Base-by-base conservation (phyloP, 2,113 vertebrate genomes). In the Columba livia region DNA sequence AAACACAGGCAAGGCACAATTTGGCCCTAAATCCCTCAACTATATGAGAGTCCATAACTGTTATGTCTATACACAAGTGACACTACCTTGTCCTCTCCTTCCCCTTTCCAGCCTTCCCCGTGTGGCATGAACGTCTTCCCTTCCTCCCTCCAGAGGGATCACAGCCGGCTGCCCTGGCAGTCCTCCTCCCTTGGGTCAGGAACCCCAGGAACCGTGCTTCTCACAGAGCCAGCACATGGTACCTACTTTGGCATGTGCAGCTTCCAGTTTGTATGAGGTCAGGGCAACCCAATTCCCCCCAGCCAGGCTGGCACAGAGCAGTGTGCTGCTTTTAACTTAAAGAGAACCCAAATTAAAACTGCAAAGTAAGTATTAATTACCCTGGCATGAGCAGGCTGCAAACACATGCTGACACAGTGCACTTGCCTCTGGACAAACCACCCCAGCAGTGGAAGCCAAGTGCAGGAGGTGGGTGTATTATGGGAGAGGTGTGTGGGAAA, bases 281-380 rank as follows among this genome's bases (percentile, higher is more conserved):
- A 61, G 42, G 74, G 66, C 75, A 65, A 26, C 36, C 56, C 8
- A 10, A 80, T 84, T 79, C 81, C 94, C 80, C 54, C 88, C 83
- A 87, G 89, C 53, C 67, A 95, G 72, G 89, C 79, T 88, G 89
- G 86, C 85, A 88, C 61, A 84, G 34, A 88, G 89, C 81, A 96
- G 73, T 70, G 87, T 1, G 0, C 61, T 31, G 31, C 81, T 85
- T 95, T 81, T 73, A 80, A 78, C 79, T 90, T 84, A 94, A 86
- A 97, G 83, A 61, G 80, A 93, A 91, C 47, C 21, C 85, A 95
- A 97, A 96, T 92, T 95, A 96, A 92, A 91, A 74, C 84, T 82
- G 79, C 81, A 92, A 96, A 95, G 80, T 66, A 83, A 94, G 82
- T 91, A 96, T 92, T 96, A 95, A 97, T 94, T 93, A 92, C 64